Evolutionary conservation across 2,797 vertebrate species (phyloP).

Genomic region (Lepilemur septentrionalis): DNA sequence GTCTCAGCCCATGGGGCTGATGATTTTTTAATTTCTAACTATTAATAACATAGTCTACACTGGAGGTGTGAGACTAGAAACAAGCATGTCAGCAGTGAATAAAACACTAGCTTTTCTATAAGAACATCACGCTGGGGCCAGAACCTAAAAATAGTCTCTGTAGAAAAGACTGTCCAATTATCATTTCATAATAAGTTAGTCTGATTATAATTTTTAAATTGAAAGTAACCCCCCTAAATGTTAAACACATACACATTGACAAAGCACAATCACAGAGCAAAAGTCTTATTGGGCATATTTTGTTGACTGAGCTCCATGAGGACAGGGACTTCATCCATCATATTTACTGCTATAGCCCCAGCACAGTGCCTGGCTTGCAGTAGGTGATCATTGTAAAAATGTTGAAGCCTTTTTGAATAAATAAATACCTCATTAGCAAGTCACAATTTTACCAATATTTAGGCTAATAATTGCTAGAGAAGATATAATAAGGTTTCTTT

Average conservation of each 20-base stretch:
- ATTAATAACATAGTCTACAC: background rate
- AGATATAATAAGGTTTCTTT: background rate
- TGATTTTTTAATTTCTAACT: background rate
- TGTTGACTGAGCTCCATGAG: background rate
- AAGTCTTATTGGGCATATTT: background rate
- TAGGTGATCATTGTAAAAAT: background rate
- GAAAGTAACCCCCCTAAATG: background rate
- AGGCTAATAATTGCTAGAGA: background rate
- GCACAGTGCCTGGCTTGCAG: background rate
- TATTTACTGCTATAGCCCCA: background rate
- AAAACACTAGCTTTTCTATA: background rate
- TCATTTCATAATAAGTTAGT: background rate
- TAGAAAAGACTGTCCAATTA: background rate
- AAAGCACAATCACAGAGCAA: background rate
- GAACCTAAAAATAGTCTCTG: background rate
- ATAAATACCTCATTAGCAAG: background rate
- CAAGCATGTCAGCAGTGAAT: background rate
- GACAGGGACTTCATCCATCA: background rate
- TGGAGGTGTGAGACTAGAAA: background rate
- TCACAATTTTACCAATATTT: constrained; percentile 4
- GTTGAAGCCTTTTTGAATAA: background rate
- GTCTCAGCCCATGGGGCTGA: background rate
- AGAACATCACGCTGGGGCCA: background rate
- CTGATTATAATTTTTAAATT: background rate
- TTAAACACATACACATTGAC: background rate